Percentiles rank a stretch among this genome's conserved stretches.
These are phyloP conservation scores for Drosophila limbata DNA, from an alignment of 2,888 invertebrate species.

Conservation along the genomic window DNA sequence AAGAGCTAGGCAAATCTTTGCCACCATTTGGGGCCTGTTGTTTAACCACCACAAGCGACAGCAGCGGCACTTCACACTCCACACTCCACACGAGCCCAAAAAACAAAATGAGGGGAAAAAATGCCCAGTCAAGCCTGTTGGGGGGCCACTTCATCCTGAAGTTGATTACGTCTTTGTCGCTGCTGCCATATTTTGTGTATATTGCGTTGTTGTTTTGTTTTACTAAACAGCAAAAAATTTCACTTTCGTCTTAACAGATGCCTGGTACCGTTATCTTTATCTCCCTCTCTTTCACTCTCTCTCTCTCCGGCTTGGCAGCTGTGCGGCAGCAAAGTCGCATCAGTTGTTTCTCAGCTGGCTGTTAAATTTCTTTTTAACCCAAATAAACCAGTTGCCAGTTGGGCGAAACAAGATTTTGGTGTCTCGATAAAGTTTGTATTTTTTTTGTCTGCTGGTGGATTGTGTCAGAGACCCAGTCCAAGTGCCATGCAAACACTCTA, in stretches of 20 bases:
- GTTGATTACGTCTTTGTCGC: constrained; percentile 76
- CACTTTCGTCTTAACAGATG: constrained; percentile 73
- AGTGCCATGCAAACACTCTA: constrained; percentile 61
- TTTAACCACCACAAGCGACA: constrained; percentile 47
- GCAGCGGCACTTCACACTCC: constrained; percentile 14
- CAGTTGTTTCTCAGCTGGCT: constrained; percentile 29
- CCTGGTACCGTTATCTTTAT: constrained; percentile 64
- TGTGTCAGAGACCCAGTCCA: constrained; percentile 61
- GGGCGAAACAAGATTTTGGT: constrained; percentile 58
- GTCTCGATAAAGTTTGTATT: constrained; percentile 36
- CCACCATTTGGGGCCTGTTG: constrained; percentile 59
- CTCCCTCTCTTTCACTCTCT: not conserved
- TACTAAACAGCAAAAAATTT: constrained; percentile 57
- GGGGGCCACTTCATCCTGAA: constrained; percentile 76
- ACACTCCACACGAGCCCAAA: constrained; percentile 24
- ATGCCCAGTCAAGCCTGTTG: constrained; percentile 76
- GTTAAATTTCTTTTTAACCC: constrained; percentile 80
- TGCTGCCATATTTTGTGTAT: constrained; percentile 53
- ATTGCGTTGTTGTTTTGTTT: constrained; percentile 33
- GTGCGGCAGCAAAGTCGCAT: constrained; percentile 42
- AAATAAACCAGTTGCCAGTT: constrained; percentile 75
- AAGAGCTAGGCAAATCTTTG: constrained; percentile 68
- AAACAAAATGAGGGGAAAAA: constrained; percentile 23
- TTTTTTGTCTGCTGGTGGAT: constrained; percentile 36
- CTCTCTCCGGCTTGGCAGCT: constrained; percentile 7